Evolutionary conservation across 2,113 vertebrate genomes (phyloP).

Genomic region (Pygoscelis adeliae): DNA sequence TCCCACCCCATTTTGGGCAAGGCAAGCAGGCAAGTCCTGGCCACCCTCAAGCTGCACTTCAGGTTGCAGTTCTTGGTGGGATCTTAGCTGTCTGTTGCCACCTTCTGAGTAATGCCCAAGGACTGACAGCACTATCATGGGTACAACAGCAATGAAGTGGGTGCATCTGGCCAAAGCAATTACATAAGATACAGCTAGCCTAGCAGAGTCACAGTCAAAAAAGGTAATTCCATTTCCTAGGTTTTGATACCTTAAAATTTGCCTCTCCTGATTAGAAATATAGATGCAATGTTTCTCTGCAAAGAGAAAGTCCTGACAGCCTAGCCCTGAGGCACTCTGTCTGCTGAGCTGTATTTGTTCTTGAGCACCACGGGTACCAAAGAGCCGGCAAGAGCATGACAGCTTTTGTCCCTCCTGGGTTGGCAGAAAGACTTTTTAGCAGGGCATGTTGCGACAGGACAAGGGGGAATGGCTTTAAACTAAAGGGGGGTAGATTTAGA

Average conservation of each 20-base stretch:
- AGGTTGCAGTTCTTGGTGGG: neutral
- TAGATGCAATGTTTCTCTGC: neutral
- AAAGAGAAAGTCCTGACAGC: neutral
- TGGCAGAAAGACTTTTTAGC: no score
- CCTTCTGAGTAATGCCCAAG: neutral
- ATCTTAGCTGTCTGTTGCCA: neutral
- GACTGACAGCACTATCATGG: neutral
- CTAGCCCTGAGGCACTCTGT: neutral
- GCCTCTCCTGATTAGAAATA: neutral
- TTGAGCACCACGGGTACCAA: neutral
- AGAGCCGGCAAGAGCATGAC: neutral
- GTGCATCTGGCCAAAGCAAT: neutral
- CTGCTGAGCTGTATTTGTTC: neutral
- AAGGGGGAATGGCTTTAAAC: no score
- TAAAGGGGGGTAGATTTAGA: no score
- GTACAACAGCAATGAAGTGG: rapidly evolving
- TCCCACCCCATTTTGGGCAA: neutral
- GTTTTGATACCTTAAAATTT: neutral
- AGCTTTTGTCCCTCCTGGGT: neutral
- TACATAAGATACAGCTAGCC: neutral
- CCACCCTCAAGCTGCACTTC: neutral
- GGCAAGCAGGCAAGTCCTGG: neutral
- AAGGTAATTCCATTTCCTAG: neutral
- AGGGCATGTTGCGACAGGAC: no score
- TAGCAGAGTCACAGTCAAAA: neutral